Percentiles rank a stretch among this genome's conserved stretches.
Evolutionary conservation across 2,113 vertebrate species (phyloP).

Genomic region (Clarias gariepinus): DNA sequence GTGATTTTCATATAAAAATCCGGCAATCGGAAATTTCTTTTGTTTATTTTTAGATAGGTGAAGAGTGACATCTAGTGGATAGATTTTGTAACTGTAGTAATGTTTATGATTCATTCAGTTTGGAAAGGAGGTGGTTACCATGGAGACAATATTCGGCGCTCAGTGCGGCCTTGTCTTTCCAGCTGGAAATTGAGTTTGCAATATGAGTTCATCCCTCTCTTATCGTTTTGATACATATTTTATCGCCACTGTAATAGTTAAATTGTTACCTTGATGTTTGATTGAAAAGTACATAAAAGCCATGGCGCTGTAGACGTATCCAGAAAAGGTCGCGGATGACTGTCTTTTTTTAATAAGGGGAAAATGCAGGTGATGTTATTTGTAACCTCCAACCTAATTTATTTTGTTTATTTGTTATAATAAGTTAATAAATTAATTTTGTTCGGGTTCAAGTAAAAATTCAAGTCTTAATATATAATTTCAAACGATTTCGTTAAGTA

Average conservation of each 20-base stretch:
- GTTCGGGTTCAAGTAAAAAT: not conserved
- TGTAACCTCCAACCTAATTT: not conserved
- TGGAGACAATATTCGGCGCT: not conserved
- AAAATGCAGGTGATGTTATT: not conserved
- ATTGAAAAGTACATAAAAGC: not conserved
- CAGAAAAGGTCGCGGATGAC: not conserved
- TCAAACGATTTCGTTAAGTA: not conserved
- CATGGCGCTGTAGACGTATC: not conserved
- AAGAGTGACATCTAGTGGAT: constrained; percentile 30
- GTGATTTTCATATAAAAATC: not conserved
- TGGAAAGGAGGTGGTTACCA: not conserved
- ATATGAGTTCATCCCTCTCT: not conserved
- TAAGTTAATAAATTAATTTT: no score
- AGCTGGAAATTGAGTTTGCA: not conserved
- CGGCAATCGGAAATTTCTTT: not conserved
- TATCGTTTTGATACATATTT: not conserved
- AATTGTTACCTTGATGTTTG: not conserved
- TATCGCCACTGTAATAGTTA: not conserved
- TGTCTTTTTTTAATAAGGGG: no score
- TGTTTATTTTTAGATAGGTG: not conserved
- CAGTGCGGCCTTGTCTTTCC: not conserved
- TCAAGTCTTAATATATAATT: not conserved
- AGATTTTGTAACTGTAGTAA: not conserved
- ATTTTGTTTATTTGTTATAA: no score
- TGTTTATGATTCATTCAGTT: not conserved